These are phyloP conservation scores for Icerya purchasi DNA, from an alignment of 2,888 invertebrate genomes.

Conservation along the genomic window DNA sequence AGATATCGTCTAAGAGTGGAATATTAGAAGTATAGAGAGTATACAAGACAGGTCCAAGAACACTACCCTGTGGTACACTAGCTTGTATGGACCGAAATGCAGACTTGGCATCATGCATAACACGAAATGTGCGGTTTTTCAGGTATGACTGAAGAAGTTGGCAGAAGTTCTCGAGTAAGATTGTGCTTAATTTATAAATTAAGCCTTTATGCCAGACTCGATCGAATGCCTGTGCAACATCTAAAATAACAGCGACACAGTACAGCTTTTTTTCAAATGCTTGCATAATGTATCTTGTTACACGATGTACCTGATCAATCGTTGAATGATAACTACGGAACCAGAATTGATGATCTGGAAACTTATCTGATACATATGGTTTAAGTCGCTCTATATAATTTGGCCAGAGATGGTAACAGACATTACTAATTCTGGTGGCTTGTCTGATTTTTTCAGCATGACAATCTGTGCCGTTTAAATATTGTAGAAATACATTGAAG, in stretches of 20 bases:
- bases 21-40: too few species aligned
- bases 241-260: background rate
- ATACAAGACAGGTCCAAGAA: too few species aligned
- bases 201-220: background rate
- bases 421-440: background rate
- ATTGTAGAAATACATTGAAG: too few species aligned
- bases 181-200: background rate
- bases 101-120: background rate
- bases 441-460: background rate
- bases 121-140: background rate
- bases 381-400: too few species aligned
- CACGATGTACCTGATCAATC: background rate
- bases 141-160: background rate
- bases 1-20: too few species aligned
- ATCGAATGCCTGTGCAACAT: background rate
- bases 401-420: too few species aligned
- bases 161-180: background rate
- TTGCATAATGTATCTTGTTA: background rate
- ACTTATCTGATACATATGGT: too few species aligned
- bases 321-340: background rate
- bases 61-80: background rate
- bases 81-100: background rate
- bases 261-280: background rate
- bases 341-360: background rate
- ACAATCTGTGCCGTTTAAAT: too few species aligned